Base-by-base conservation (phyloP, 2,888 invertebrate genomes). In the Philaethria dido region DNA sequence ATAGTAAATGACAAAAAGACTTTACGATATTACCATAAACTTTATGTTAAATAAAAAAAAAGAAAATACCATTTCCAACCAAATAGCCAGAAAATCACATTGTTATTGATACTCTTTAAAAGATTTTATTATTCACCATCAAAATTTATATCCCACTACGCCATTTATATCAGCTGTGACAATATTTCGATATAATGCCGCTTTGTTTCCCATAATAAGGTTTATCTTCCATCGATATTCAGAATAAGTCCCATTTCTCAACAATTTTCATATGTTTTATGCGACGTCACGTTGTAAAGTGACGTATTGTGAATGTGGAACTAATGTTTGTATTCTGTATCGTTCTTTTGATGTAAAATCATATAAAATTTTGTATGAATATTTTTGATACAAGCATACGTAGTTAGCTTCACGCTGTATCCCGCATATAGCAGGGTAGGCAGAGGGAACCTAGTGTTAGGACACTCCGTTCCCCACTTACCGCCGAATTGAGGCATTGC, bases 201-300 rank as follows among this genome's bases (percentile, higher is more conserved):
- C 20, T 63, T 45, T 52, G 20, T 54, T 57, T 59, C 48, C 61
- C 75, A 50, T 69, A 76, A 78, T 78, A 81, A 74, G 75, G 64
- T 64, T 61, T 71, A 64, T 68, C 63, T 57, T 47, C 52, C 63
- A 67, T 70, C 65, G 67, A 69, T 69, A 70, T 70, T 72, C 69
- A 61, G 62, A 69, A 64, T 69, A 71, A 66, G 68, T 73, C 62
- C 68, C 70, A 68, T 71, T 72, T 67, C 69, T 68, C 64, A 67
- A 64, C 66, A 68, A 66, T 61, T 69, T 69, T 66, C 66, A 68
- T 54, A 66, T 52, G 66, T 65, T 70, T 71, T 69, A 71, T 73
- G 71, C 69, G 61, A 68, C 68, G 63, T 71, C 72, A 73, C 72
- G 71, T 70, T 44, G 61, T 60, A 42, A 57, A 57, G 66, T 72